Evolutionary conservation across 2,888 invertebrate genomes (phyloP).

Genomic region (Agriotes lineatus): DNA sequence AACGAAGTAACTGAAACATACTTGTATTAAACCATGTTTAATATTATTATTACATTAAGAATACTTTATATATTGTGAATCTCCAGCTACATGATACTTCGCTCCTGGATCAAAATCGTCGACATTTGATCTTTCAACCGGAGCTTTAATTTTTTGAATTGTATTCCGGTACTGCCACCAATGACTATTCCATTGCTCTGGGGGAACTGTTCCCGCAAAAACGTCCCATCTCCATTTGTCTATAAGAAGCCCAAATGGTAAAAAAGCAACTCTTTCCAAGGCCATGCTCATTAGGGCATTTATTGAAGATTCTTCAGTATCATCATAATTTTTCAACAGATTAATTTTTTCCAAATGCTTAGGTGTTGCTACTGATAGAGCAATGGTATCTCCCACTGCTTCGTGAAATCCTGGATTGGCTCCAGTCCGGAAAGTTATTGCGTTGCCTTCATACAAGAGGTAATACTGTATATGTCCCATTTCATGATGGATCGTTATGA

Average conservation of each 20-base stretch:
- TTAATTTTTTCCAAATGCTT: conserved; percentile 67
- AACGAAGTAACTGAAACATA: conserved; percentile 68
- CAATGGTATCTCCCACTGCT: conserved; percentile 73
- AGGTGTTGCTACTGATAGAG: conserved; percentile 70
- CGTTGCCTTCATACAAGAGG: conserved; percentile 71
- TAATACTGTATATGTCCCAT: conserved; percentile 78
- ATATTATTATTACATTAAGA: conserved; percentile 16
- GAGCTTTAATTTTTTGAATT: conserved; percentile 65
- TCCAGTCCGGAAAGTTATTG: conserved; percentile 67
- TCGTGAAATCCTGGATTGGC: conserved; percentile 75
- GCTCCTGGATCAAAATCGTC: conserved; percentile 66
- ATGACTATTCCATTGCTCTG: conserved; percentile 64
- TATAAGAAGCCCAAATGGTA: conserved; percentile 70
- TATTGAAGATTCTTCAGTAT: conserved; percentile 62
- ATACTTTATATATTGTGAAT: conserved; percentile 64
- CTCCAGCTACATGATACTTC: conserved; percentile 66
- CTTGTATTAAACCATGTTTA: background rate
- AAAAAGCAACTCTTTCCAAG: conserved; percentile 67
- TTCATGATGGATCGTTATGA: conserved; percentile 80
- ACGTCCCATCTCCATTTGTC: conserved; percentile 73
- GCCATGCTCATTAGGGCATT: conserved; percentile 68
- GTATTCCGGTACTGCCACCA: conserved; percentile 64
- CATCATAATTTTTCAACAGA: conserved; percentile 62
- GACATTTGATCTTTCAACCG: conserved; percentile 61
- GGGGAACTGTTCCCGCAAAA: conserved; percentile 63